Conservation (phyloP, 2,113 vertebrate species). For the Ibidorhyncha struthersii region DNA sequence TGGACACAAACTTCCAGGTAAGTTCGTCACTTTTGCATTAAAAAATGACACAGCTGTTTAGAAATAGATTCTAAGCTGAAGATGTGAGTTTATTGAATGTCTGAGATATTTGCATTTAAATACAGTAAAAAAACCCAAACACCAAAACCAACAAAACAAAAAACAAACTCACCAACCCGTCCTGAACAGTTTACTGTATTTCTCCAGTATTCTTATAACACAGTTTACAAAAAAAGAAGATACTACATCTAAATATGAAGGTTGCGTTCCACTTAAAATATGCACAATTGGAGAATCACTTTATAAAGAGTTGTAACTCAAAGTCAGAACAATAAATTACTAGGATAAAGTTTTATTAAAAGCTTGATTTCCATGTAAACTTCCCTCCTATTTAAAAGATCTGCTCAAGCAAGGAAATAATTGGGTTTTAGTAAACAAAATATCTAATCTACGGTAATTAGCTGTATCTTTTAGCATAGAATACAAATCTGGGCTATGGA, state of each 20-base stretch:
- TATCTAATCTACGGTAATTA: background rate
- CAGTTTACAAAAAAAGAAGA: conserved; percentile 38
- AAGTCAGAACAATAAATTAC: conserved; percentile 29
- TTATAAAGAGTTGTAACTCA: background rate
- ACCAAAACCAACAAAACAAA: background rate
- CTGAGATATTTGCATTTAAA: conserved; percentile 59
- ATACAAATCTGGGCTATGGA: background rate
- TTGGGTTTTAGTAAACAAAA: background rate
- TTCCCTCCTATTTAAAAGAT: background rate
- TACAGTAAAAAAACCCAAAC: conserved; percentile 21
- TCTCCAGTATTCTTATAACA: conserved; percentile 17
- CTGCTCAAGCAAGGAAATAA: background rate
- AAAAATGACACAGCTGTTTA: background rate
- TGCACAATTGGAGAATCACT: conserved; percentile 50
- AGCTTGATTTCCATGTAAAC: background rate
- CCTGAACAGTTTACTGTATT: background rate
- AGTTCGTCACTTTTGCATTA: background rate
- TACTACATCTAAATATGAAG: conserved; percentile 46
- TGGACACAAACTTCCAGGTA: background rate
- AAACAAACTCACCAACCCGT: background rate
- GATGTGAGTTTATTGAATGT: conserved; percentile 68
- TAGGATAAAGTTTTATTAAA: background rate
- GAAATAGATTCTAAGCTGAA: conserved; percentile 26
- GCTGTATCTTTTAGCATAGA: background rate
- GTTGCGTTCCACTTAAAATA: conserved; percentile 58